Evolutionary conservation across 2,113 vertebrate species (phyloP), one percentile per base, ranked within the genome.

Genomic region (Rissa tridactyla): DNA sequence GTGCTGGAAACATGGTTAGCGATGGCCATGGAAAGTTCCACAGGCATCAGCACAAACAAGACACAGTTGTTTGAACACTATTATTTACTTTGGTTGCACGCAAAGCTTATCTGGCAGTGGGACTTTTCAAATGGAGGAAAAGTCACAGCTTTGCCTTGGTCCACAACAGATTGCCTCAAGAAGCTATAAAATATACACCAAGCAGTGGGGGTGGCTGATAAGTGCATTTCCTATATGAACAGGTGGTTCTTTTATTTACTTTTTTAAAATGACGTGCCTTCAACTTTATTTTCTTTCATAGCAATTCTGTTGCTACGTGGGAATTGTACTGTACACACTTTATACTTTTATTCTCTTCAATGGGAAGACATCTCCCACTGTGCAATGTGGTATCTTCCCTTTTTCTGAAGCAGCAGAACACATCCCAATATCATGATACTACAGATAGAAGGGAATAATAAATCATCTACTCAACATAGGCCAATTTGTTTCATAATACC

Each of bases 11-110:
- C 38, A 27, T 36, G 42, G 21, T 30, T 77, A 89, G 54, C 1
- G 3, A 64, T 46, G 70, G 81, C 66, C 71, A 5, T 66, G 91
- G 92, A 93, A 95, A 94, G 42, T 96, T 94, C 95, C 94, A 94
- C 3, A 2, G 70, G 42, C 86, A 89, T 21, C 78, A 76, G 77
- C 40, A 91, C 54, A 90, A 87, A 87, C 46, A 95, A 75, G 89
- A 66, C 78, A 29, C 47, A 52, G 57, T 94, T 96, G 54, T 96
- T 94, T 49, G 90, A 96, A 86, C 78, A 57, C 10, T 47, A 4
- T 47, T 91, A 82, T 91, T 94, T 89, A 86, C 57, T 91, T 72
- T 91, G 89, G 64, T 95, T 0, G 0, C 36, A 72, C 36, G 23
- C 36, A 72, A 89, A 91, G 58, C 29, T 58, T 32, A 23, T 54